Base-by-base conservation (phyloP, 2,888 invertebrate genomes). In the Entomobrya proxima region DNA sequence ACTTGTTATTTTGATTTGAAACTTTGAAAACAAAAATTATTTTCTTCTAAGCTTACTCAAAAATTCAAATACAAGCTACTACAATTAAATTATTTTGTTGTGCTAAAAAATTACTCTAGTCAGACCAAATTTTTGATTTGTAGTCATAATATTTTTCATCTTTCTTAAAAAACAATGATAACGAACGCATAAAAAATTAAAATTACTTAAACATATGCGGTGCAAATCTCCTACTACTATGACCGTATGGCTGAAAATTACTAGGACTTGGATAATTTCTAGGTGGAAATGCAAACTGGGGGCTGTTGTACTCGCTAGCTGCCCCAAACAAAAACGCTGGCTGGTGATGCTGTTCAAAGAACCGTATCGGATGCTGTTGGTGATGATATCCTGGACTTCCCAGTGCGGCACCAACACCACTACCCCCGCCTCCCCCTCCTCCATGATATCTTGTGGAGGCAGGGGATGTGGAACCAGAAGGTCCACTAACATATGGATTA, bases 211-310 rank as follows among this genome's bases (percentile, higher is more conserved):
- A 78, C 30, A 67, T 72, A 79, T 78, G 72, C 32, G 85, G 72
- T 78, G 78, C 55, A 78, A 78, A 85, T 85, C 85, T 72, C 72
- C 85, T 85, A 78, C 44, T 85, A 74, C 85, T 85, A n/a, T 85
- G 85, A 85, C 85, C 85, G 74, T 85, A 85, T 78, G 78, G 85
- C 78, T 85, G 85, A 79, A 85, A 85, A 50, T 85, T 85, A 79
- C 85, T 85, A 55, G 85, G 85, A 85, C 85, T 78, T 6, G 85
- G 85, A 47, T 78, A 85, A 64, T 50, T 85, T 79, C 78, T 72
- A 18, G 85, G 85, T 47, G 85, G 85, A 85, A 78, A 85, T 85
- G 85, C 85, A 72, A 85, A 79, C 64, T 85, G 85, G 13, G 85
- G 85, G 18, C 27, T 55, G 40, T 72, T 85, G 18, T 85, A 85